Percentiles rank a stretch among this genome's conserved stretches.
Evolutionary conservation across 2,888 invertebrate genomes (phyloP).

Genomic region (Podabrus alpinus): DNA sequence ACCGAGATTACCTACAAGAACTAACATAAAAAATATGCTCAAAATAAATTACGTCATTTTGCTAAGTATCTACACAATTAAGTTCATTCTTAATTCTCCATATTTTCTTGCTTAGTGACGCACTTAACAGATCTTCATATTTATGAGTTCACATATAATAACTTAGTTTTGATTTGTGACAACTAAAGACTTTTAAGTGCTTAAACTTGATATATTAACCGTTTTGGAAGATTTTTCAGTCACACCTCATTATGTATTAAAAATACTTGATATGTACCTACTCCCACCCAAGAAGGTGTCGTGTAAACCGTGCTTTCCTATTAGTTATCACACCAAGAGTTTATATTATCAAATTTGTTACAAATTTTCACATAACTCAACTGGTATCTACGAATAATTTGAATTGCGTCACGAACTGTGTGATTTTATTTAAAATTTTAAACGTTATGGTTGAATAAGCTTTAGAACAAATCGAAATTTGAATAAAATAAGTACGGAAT

Average conservation of each 20-base stretch:
- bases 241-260: constrained; percentile 34
- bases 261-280: constrained; percentile 6
- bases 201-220: constrained; percentile 33
- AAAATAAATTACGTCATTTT: constrained; percentile 34
- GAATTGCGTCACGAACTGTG: not conserved
- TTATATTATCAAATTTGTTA: too few relatives aligned
- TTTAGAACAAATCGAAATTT: not conserved
- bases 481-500: not conserved
- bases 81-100: constrained; percentile 2
- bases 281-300: constrained; percentile 12
- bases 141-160: constrained; percentile 21
- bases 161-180: constrained; percentile 35
- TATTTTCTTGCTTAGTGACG: constrained; percentile 5
- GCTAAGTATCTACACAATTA: constrained; percentile 27
- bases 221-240: constrained; percentile 33
- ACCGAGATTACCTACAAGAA: not conserved
- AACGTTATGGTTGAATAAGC: not conserved
- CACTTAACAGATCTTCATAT: constrained; percentile 15
- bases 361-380: too few relatives aligned
- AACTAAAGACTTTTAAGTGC: constrained; percentile 33
- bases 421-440: not conserved
- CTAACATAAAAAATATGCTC: not conserved
- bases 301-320: not conserved
- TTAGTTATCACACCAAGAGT: not conserved
- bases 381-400: not conserved